A percentile compares a stretch with the other conserved stretches of the same genome.
Evolutionary conservation across 2,113 vertebrate genomes (phyloP).

Genomic region (Glaucidium brasilianum): DNA sequence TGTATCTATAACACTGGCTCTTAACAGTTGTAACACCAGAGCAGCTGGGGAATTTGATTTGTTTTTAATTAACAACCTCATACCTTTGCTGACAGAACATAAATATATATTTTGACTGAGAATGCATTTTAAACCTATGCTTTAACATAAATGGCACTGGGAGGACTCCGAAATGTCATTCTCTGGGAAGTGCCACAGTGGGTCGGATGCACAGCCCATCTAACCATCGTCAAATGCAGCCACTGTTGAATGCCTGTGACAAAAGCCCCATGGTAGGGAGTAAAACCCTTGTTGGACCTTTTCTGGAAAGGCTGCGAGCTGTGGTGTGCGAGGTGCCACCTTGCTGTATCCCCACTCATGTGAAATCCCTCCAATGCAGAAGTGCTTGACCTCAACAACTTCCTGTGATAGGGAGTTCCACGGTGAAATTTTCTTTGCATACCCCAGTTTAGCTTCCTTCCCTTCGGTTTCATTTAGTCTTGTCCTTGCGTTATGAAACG

Average conservation of each 20-base stretch:
- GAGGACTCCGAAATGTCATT: neutral
- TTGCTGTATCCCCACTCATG: neutral
- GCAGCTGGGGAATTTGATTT: neutral
- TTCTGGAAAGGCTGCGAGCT: neutral
- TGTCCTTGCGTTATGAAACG: neutral
- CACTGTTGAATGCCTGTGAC: rapidly evolving
- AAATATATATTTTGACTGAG: neutral
- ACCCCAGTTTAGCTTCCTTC: neutral
- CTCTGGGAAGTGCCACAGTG: neutral
- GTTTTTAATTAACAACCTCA: neutral
- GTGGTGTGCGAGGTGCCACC: neutral
- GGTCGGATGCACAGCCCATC: neutral
- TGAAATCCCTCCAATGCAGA: slow-evolving; percentile 20
- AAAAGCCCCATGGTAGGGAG: neutral
- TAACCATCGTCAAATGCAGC: neutral
- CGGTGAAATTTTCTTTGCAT: slow-evolving; percentile 3
- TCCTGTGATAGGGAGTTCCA: slow-evolving; percentile 33
- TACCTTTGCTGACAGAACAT: neutral
- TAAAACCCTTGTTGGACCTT: rapidly evolving
- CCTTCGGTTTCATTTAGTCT: neutral
- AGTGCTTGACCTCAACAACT: slow-evolving; percentile 59
- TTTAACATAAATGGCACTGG: rapidly evolving
- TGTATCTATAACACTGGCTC: neutral
- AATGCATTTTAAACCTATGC: neutral
- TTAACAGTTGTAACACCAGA: neutral